Base-by-base conservation (phyloP, 2,113 vertebrate genomes). In the Cottus gobio region DNA sequence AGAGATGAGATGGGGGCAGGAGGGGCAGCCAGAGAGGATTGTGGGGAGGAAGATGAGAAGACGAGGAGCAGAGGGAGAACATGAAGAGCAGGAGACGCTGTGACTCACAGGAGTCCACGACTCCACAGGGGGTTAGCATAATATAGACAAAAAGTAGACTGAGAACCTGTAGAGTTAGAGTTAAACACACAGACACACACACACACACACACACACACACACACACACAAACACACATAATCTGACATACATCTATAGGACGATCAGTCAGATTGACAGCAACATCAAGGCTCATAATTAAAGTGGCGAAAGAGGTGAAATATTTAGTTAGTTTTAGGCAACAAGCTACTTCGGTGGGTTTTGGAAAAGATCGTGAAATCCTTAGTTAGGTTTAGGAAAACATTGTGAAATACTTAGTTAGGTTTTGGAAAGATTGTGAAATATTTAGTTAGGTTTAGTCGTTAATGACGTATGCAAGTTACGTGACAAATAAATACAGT, bases 31-130 rank as follows among this genome's bases (percentile, higher is more conserved):
- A 58, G 48, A 64, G 58, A 31, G 77, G 76, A 75, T 39, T 63
- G 56, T 75, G 74, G 30, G 77, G 30, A 56, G 60, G 24, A 28
- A 46, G 42, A 81, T 70, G 78, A 74, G 46, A 79, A 42, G 63
- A 63, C 7, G 22, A 58, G 18, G 48, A 61, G 80, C 22, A 30
- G 72, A 54, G 52, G 63, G 52, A 64, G 5, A 44, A 52, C 20
- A 52, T 9, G 39, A 77, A 66, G 37, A 67, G 71, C 39, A 71
- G 65, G 36, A 44, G 69, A 39, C n/a, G 18, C 28, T 56, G 69
- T 44, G n/a, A 36, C 31, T 84, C 57, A 54, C n/a, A 69, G 3
- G 10, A 28, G 71, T 60, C 65, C 39, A 36, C 12, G 46, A 1
- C 18, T 72, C 54, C 36, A 72, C 18, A 8, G 57, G 62, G 65